phyloP scores from a whole-genome alignment of 2,797 vertebrate genomes.

The Malurus leucopterus region DNA sequence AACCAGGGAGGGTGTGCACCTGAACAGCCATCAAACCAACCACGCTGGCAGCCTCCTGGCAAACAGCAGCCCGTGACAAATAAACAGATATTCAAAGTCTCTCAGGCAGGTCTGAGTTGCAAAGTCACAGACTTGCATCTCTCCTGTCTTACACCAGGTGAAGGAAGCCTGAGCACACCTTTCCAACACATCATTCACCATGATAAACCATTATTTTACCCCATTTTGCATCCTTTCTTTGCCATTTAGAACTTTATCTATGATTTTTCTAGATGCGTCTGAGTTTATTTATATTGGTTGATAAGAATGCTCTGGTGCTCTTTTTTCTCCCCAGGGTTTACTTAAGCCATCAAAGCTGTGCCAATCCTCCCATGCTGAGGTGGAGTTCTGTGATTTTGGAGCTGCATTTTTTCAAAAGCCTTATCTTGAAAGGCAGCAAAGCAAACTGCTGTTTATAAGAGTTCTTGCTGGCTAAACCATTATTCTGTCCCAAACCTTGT shows the following conservation, averaged over 20 bases:
- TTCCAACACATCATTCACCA: neutral
- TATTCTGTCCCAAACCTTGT: neutral
- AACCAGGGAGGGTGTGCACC: accelerated
- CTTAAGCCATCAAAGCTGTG: neutral
- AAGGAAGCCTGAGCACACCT: neutral
- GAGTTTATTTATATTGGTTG: neutral
- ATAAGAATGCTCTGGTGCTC: neutral
- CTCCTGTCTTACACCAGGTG: neutral
- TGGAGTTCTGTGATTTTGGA: neutral
- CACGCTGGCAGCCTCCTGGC: neutral
- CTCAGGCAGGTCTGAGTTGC: neutral
- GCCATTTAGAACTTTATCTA: neutral
- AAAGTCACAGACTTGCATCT: neutral
- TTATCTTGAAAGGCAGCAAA: neutral
- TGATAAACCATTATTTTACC: neutral
- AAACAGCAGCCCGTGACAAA: neutral
- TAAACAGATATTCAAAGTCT: neutral
- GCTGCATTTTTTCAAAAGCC: neutral
- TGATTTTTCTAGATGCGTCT: neutral
- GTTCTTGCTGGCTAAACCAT: accelerated
- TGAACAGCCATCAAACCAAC: neutral
- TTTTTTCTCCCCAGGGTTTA: neutral
- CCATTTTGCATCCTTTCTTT: neutral
- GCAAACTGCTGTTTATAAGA: neutral
- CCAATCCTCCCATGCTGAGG: neutral